Base-by-base conservation (phyloP, 2,797 vertebrate species). In the Arrhamphus sclerolepis region DNA sequence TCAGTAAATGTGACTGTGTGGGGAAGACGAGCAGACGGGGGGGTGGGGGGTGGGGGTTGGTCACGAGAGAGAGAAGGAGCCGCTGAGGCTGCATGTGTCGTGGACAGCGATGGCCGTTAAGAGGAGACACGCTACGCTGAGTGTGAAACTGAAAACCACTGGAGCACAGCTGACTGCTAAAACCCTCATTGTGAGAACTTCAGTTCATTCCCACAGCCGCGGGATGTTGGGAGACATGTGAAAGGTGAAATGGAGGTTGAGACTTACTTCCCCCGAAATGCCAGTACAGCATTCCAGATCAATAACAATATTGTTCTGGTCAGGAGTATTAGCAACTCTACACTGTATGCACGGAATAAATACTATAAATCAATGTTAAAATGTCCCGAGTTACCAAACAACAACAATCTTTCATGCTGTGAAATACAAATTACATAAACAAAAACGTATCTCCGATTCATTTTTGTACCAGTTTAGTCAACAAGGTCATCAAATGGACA, bases 81-180 rank as follows among this genome's bases (percentile, higher is more conserved):
- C 14, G 41, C 28, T 39, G 38, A 34, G 44, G 67, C 72, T 49
- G 52, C 66, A 44, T 81, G 81, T 74, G 70, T 65, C 46, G 34
- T 31, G 79, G 81, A 78, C 86, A 83, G 84, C 41, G 79, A 75
- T 62, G 76, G 72, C 77, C 59, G 84, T 82, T 87, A 75, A 80
- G 66, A 82, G 82, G 84, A 91, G 89, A 92, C 85, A 89, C 64
- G 89, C 91, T 87, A 90, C 82, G 80, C 81, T 63, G 84, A 88
- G 85, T 92, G 89, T 91, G 91, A 93, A 93, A 92, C 87, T 87
- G 82, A 75, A 92, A 89, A 91, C 83, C 85, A 88, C 62, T 87
- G 80, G 78, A 81, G 89, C 87, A 83, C 87, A 87, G 85, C 89
- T 91, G 85, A 90, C 89, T 86, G 80, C 80, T 88, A 85, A 92